Base-by-base conservation (phyloP, 1,140 invertebrate species). In the Drosophila santomea region DNA sequence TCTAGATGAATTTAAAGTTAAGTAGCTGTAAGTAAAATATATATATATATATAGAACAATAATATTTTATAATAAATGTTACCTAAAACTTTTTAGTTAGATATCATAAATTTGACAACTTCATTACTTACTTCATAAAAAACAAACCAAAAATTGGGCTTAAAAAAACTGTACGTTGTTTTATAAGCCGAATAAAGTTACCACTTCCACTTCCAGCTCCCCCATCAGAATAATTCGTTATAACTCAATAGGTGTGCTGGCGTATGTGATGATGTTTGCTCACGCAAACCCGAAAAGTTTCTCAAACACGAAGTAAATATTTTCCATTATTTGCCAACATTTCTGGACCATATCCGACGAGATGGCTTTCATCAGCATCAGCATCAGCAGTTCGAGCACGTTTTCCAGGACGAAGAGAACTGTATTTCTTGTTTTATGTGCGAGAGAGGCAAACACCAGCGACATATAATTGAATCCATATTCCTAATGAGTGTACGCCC, bases 381-480 rank as follows among this genome's bases (percentile, higher is more conserved):
- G 20, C n/a, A 68, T 12, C 66, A 58, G 20, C n/a, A 68, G 12
- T 41, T 71, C 64, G 66, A 23, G 68, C 64, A 71, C 68, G 64
- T 71, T 68, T 68, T 71, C 63, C 56, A 36, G 43, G n/a, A 25
- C 67, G 62, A 20, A 48, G 50, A 50, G 7, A 32, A 15, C 7
- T 3, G 47, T 71, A 71, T 68, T 71, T 71, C 50, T 71, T 68
- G 63, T 71, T 68, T 68, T 68, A 68, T 71, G 67, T 56, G 43
- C 48, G 67, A 71, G 63, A 36, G 38, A 14, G 39, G 62, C 63
- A 69, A 69, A 69, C 67, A 71, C 44, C 64, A 71, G 72, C 78
- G 59, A 76, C 74, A 67, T 72, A 80, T 84, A 84, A 86, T 85
- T 85, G 78, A 86, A 85, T 85, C 74, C 55, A 85, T 86, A 81